Evolutionary conservation across 2,113 vertebrate species (phyloP).

Genomic region (Paracanthobrama guichenoti): DNA sequence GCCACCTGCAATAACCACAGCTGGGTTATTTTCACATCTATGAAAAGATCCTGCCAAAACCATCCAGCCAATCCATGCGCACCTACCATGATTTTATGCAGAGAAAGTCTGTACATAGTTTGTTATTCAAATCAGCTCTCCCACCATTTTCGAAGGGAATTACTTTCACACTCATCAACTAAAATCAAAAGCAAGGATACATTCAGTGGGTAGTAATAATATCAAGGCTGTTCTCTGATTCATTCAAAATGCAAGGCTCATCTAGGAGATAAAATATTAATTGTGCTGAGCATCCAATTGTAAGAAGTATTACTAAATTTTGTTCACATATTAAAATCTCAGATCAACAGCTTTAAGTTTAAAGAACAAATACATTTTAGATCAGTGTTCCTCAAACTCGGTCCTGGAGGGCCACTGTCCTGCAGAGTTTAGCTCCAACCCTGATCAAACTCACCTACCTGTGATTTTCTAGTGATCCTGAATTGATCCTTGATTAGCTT

Average conservation of each 20-base stretch:
- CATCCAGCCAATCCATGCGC: neutral
- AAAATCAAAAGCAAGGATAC: neutral
- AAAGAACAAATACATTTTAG: conserved; percentile 22
- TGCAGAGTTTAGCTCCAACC: too few species aligned
- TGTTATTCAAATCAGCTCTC: conserved; percentile 46
- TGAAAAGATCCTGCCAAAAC: conserved; percentile 35
- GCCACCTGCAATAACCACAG: conserved; percentile 50
- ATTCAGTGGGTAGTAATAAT: neutral
- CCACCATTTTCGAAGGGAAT: conserved; percentile 35
- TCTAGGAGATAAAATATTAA: conserved; percentile 15
- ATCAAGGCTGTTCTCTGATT: conserved; percentile 11
- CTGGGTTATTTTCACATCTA: conserved; percentile 40
- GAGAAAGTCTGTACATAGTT: conserved; percentile 22
- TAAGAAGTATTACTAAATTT: neutral
- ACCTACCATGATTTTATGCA: conserved; percentile 17
- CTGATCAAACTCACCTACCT: too few species aligned
- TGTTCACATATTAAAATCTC: conserved; percentile 6
- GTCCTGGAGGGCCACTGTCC: too few species aligned
- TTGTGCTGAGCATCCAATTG: conserved; percentile 1
- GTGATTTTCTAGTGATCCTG: too few species aligned
- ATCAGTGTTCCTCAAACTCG: too few species aligned
- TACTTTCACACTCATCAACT: conserved; percentile 25
- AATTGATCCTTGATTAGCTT: too few species aligned
- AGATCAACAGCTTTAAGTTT: conserved; percentile 13
- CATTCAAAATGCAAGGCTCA: conserved; percentile 20